A percentile compares a stretch with the other conserved stretches of the same genome.
Conservation (phyloP, 92 coral and sea anemone genomes). For the Porites evermanni region DNA sequence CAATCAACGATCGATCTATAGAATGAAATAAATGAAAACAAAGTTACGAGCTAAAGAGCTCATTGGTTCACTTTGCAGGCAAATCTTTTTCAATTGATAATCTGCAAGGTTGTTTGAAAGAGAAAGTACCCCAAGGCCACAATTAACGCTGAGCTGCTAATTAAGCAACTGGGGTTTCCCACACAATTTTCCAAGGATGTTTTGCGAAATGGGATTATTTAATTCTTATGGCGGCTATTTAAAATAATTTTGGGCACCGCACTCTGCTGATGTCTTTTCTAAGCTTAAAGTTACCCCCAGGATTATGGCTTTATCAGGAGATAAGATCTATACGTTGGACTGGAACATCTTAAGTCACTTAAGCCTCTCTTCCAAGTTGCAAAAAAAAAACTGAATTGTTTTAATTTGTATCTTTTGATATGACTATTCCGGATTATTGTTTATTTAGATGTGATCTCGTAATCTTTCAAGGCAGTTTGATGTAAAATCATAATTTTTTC, state of each 20-base stretch:
- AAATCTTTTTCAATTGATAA: background rate
- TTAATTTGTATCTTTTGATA: no score
- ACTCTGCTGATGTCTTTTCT: no score
- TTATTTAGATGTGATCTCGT: no score
- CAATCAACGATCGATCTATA: constrained; percentile 3
- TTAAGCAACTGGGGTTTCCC: background rate
- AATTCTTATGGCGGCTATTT: background rate
- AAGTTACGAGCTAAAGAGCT: background rate
- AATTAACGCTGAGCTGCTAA: background rate
- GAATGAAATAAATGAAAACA: background rate
- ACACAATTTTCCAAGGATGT: background rate
- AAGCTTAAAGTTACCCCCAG: no score
- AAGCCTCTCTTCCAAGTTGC: no score
- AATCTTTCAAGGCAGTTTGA: no score
- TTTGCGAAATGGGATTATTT: background rate
- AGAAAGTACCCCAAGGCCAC: background rate
- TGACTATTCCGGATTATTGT: no score
- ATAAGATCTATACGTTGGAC: no score
- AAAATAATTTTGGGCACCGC: background rate
- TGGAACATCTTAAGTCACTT: no score
- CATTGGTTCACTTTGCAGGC: constrained; percentile 1
- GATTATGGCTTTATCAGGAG: no score
- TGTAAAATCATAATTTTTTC: no score
- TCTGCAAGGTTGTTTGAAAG: background rate
- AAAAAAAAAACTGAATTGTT: no score